Evolutionary conservation across 2,888 invertebrate species (phyloP), one percentile per base, ranked within the genome.

Genomic region (Amphimallon solstitiale): DNA sequence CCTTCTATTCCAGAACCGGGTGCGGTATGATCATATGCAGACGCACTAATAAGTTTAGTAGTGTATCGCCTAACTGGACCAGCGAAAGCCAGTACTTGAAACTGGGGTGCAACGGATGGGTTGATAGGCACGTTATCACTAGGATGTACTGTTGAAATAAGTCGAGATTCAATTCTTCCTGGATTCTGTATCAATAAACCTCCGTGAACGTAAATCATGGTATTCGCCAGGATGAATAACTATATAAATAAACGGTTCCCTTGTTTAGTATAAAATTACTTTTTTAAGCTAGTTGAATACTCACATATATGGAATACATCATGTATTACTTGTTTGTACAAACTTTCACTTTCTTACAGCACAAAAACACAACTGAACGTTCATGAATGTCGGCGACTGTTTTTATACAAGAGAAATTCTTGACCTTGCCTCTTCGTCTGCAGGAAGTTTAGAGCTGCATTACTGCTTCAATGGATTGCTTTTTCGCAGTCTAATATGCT

Each of bases 1-100:
- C 76, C 75, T 71, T 74, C 74, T 49, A 71, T 43, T 62, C 73
- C 75, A 49, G 72, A 71, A 23, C 73, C 73, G 21, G 70, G 56
- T 35, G 73, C 72, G 21, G 68, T 46, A 10, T 63, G 52, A 37
- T 71, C 71, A 63, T 73, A 73, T 61, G 73, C 73, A 49, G 70
- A 64, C 23, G 69, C 69, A 37, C 60, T 62, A 19, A 66, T 35
- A 35, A 65, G 56, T 38, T 48, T 56, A 10, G 56, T 21, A 6
- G 56, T 56, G 38, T 56, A 48, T 10, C 56, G 45, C 54, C 64
- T 56, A 38, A 65, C 56, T 14, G 64, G 64, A 38, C 64, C 64
- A n/a, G 64, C 64, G 14, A 65, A 65, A 2, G 64, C 64, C 17
- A 65, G 23, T 35, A 65, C 64, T 38, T 54, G 45, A 54, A 65